Percentiles rank a stretch among this genome's conserved stretches.
These are phyloP conservation scores for Andrena fulva DNA, from an alignment of 2,888 invertebrate species.

Conservation along the genomic window DNA sequence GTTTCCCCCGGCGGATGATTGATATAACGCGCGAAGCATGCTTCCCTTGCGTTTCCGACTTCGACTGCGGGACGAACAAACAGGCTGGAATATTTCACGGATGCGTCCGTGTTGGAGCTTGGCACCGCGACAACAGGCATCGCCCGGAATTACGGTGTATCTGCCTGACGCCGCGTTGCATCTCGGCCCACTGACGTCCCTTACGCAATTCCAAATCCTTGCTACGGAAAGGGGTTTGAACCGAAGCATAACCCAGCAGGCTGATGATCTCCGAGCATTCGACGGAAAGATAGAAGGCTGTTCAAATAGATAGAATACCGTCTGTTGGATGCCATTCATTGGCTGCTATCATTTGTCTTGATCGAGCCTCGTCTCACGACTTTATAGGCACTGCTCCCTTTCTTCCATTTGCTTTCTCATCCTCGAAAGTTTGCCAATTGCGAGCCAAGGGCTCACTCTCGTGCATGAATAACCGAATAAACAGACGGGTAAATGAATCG, in stretches of 20 bases:
- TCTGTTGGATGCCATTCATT: not conserved
- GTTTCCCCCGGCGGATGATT: constrained; percentile 31
- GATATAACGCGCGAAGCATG: constrained; percentile 12
- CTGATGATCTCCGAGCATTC: too few relatives aligned
- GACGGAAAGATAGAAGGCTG: too few relatives aligned
- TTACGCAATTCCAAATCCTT: constrained; percentile 3
- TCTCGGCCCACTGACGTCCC: not conserved
- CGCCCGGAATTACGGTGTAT: constrained; percentile 24
- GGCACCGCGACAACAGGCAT: constrained; percentile 45
- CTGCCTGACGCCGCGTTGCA: constrained; percentile 14
- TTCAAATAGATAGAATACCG: too few relatives aligned
- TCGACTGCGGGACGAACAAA: not conserved
- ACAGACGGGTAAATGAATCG: constrained; percentile 13
- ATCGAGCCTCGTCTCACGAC: not conserved
- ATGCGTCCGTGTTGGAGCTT: constrained; percentile 12
- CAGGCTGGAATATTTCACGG: constrained; percentile 30
- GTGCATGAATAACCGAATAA: constrained; percentile 35
- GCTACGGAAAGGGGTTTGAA: too few relatives aligned
- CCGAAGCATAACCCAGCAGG: too few relatives aligned
- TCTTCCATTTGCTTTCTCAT: not conserved
- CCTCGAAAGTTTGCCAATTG: not conserved
- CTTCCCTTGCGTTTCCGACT: not conserved
- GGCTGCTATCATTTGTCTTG: not conserved
- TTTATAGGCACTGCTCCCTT: not conserved
- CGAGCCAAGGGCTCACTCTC: not conserved